phyloP scores from a whole-genome alignment of 2,888 invertebrate genomes.

The Plebejus melissa region DNA sequence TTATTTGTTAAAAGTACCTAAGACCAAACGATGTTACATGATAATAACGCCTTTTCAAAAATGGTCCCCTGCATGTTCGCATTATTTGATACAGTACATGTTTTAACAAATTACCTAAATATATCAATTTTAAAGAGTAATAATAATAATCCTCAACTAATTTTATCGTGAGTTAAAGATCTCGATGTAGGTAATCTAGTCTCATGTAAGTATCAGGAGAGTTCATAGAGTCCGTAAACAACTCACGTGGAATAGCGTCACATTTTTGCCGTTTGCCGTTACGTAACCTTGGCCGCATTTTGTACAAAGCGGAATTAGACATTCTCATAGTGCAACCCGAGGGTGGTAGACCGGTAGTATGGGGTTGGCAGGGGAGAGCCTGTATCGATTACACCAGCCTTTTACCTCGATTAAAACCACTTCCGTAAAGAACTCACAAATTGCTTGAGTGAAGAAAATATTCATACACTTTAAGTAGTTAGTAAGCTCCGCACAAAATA shows the following conservation, averaged over 20 bases:
- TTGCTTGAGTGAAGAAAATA: neutral
- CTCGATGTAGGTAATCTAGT: neutral
- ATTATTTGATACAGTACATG: too few species aligned
- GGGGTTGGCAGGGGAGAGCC: neutral
- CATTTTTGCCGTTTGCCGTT: neutral
- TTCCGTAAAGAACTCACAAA: neutral
- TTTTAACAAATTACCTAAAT: too few species aligned
- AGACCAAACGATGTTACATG: too few species aligned
- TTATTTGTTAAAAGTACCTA: neutral
- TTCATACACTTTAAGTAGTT: too few species aligned
- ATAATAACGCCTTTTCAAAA: too few species aligned
- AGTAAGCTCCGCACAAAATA: too few species aligned
- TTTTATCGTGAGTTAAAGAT: neutral
- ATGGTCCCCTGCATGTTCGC: too few species aligned
- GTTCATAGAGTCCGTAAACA: neutral
- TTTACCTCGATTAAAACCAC: neutral
- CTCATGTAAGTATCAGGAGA: neutral
- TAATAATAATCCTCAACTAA: neutral
- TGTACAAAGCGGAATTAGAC: neutral
- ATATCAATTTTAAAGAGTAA: too few species aligned
- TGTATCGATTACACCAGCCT: constrained; percentile 2
- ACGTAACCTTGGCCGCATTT: constrained; percentile 14
- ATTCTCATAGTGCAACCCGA: constrained; percentile 3
- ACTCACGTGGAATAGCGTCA: neutral
- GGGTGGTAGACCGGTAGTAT: neutral